These are phyloP conservation scores for Pocillopora verrucosa DNA, from an alignment of 64 coral and sea anemone species.

Conservation along the genomic window DNA sequence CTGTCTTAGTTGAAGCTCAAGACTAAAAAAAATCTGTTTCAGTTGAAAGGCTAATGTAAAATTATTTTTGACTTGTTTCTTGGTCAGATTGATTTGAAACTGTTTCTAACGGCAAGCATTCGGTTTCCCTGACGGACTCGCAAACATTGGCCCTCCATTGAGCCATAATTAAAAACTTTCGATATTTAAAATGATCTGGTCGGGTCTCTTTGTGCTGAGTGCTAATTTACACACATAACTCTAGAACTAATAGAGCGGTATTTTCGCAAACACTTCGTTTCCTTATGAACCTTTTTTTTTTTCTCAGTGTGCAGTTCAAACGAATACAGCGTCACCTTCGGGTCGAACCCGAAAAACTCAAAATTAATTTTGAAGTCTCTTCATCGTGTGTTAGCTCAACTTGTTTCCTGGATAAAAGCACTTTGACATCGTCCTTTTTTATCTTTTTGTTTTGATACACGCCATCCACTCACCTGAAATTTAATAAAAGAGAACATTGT, in stretches of 20 bases:
- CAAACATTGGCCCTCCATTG: constrained; percentile 12
- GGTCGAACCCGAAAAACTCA: neutral
- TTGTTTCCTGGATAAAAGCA: neutral
- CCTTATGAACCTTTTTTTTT: neutral
- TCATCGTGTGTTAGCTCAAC: neutral
- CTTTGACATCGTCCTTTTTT: neutral
- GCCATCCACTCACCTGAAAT: neutral
- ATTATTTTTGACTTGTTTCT: no score
- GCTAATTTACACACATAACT: constrained; percentile 6
- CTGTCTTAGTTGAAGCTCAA: no score
- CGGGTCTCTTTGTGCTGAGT: neutral
- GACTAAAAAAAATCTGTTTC: no score
- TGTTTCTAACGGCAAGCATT: neutral
- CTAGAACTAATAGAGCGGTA: neutral
- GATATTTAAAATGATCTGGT: constrained; percentile 17
- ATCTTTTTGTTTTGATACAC: constrained; percentile 2
- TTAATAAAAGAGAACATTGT: constrained; percentile 8
- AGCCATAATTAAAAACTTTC: constrained; percentile 21
- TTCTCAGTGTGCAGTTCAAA: neutral
- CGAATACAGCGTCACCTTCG: neutral
- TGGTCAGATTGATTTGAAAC: no score
- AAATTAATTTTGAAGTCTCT: neutral
- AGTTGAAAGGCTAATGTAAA: no score
- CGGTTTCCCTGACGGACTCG: neutral
- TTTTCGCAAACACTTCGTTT: neutral